A percentile compares a stretch with the other conserved stretches of the same genome.
Conservation (phyloP, 2,797 vertebrate genomes). For the Martes flavigula region DNA sequence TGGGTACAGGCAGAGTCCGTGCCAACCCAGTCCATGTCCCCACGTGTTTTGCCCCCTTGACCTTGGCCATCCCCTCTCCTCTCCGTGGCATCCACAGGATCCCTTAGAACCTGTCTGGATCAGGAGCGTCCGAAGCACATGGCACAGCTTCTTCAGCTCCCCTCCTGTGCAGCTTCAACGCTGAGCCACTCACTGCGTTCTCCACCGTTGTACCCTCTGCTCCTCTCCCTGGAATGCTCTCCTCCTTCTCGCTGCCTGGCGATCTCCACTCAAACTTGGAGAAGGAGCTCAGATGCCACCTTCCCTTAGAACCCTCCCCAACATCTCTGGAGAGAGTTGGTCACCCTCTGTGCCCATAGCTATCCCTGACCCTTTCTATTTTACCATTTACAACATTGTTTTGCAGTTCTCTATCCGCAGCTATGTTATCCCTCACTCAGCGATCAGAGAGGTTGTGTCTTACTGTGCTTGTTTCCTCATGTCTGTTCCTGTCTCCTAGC, state of each 20-base stretch:
- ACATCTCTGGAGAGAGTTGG: not conserved
- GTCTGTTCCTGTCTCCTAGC: not conserved
- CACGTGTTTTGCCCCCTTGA: not conserved
- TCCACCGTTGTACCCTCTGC: not conserved
- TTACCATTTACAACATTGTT: no score
- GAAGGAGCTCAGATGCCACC: not conserved
- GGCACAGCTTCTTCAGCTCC: not conserved
- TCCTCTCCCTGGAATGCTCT: not conserved
- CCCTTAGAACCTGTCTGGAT: not conserved
- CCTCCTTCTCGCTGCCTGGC: not conserved
- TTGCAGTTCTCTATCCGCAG: not conserved
- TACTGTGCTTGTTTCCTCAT: not conserved
- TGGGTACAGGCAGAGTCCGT: not conserved
- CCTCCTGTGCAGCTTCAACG: not conserved
- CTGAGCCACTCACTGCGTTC: not conserved
- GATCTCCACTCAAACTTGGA: not conserved
- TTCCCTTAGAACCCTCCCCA: not conserved
- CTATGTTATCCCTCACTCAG: not conserved
- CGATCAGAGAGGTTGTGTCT: not conserved
- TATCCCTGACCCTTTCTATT: not conserved
- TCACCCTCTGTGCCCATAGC: not conserved
- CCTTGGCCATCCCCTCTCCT: not conserved
- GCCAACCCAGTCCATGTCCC: not conserved
- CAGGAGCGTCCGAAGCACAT: not conserved
- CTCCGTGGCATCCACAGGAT: not conserved